Conservation (phyloP, 2,113 vertebrate species). For the Sinocyclocheilus anshuiensis region DNA sequence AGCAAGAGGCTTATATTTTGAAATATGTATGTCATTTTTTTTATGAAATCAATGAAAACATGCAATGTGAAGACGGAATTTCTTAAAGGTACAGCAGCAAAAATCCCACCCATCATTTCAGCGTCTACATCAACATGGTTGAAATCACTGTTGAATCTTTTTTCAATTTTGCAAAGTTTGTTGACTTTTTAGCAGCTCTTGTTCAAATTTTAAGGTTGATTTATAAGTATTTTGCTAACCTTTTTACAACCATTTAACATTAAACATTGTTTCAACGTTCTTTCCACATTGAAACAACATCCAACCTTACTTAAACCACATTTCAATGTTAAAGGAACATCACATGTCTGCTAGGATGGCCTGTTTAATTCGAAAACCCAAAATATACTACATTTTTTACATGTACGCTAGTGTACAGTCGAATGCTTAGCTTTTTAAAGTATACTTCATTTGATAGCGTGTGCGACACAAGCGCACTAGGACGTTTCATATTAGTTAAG, state of each 20-base stretch:
- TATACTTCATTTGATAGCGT: neutral
- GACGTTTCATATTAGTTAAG: neutral
- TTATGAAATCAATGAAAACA: no score
- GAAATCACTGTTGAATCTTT: no score
- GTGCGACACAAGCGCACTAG: neutral
- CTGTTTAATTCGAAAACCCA: neutral
- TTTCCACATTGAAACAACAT: no score
- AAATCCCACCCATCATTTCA: neutral
- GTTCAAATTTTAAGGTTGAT: neutral
- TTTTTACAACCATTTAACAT: neutral
- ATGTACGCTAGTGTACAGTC: neutral
- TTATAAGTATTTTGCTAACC: neutral
- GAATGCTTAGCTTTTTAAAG: neutral
- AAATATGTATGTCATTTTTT: no score
- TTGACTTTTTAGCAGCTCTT: neutral
- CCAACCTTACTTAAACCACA: neutral
- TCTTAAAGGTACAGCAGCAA: neutral
- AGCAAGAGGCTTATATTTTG: no score
- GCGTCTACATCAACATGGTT: neutral
- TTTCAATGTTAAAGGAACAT: neutral
- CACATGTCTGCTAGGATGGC: neutral
- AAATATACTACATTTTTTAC: neutral
- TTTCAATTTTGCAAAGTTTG: neutral
- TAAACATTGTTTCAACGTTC: neutral
- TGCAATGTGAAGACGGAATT: neutral